Conservation (phyloP, 2,888 invertebrate species). For the Resseliella maxima region DNA sequence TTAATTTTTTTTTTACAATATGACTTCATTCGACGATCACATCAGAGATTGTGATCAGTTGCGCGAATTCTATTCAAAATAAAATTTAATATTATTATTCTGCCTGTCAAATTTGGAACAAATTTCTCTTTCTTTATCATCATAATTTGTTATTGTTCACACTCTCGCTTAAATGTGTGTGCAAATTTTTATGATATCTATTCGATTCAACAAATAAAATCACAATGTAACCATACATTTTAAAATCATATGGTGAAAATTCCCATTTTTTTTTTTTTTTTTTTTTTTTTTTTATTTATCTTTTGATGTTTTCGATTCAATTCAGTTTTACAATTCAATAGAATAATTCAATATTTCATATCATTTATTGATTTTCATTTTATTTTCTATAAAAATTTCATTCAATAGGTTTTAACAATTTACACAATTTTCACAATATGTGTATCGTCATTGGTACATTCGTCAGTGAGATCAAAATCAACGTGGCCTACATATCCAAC, state of each 20-base stretch:
- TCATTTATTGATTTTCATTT: background rate
- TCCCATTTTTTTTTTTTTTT: too few relatives aligned
- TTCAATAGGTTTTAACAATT: constrained; percentile 11
- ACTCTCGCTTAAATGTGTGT: background rate
- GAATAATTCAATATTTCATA: background rate
- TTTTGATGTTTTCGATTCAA: too few relatives aligned
- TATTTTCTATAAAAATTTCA: background rate
- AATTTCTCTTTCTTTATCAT: constrained; percentile 48
- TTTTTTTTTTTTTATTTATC: too few relatives aligned
- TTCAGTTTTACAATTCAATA: too few relatives aligned
- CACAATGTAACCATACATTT: too few relatives aligned
- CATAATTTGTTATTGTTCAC: background rate
- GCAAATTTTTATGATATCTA: too few relatives aligned
- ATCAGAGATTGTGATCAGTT: background rate
- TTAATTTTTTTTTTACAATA: background rate
- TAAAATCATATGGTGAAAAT: too few relatives aligned
- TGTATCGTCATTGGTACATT: background rate
- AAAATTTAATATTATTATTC: background rate
- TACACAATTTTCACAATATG: constrained; percentile 52
- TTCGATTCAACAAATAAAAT: too few relatives aligned
- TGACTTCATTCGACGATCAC: background rate
- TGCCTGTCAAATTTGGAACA: background rate
- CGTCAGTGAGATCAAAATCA: constrained; percentile 46
- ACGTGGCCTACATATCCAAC: constrained; percentile 59
- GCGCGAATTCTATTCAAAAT: background rate